phyloP scores from a whole-genome alignment of 2,888 invertebrate species.

The Apotomis capreana region DNA sequence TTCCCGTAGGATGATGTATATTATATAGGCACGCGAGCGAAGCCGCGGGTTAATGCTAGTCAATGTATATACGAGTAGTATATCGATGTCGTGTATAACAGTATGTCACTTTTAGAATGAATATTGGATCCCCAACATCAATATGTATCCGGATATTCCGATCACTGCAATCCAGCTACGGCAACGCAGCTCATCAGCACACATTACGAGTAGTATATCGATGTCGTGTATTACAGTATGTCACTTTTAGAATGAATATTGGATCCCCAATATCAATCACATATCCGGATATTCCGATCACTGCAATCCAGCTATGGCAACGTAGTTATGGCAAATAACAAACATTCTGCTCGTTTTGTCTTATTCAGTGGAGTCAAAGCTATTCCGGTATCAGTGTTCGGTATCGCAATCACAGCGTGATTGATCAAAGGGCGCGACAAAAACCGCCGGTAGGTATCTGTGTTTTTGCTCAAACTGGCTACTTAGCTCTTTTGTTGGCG shows the following conservation, averaged over 20 bases:
- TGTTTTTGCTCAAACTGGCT: slow-evolving; percentile 39
- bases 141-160: too few species aligned
- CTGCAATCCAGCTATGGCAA: neutral
- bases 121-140: neutral
- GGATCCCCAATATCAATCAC: neutral
- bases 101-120: neutral
- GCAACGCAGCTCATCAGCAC: neutral
- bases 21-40: too few species aligned
- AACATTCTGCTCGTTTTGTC: neutral
- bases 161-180: neutral
- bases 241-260: neutral
- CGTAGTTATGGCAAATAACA: neutral
- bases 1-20: too few species aligned
- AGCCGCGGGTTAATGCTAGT: too few species aligned
- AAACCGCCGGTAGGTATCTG: slow-evolving; percentile 34
- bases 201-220: neutral
- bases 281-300: neutral
- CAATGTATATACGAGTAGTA: too few species aligned
- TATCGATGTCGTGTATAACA: too few species aligned
- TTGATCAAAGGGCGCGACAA: slow-evolving; percentile 39
- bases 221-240: neutral
- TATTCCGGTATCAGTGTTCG: slow-evolving; percentile 26
- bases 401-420: slow-evolving; percentile 29
- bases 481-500: slow-evolving; percentile 40
- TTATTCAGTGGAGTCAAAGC: slow-evolving; percentile 20